Evolutionary conservation across 1,140 invertebrate genomes (phyloP).

Genomic region (Aphaenogaster rudis): DNA sequence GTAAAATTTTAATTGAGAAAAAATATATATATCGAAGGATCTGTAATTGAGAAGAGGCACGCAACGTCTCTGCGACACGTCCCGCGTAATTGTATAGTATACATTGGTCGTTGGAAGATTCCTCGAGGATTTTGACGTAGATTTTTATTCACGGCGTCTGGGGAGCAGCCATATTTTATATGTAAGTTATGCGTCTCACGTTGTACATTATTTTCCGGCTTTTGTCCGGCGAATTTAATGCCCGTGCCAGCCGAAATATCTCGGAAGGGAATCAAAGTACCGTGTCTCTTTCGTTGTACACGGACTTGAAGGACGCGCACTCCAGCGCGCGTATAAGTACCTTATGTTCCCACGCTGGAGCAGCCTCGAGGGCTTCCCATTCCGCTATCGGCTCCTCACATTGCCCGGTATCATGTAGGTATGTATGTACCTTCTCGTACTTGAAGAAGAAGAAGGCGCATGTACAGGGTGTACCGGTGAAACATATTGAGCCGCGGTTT

Average conservation of each 20-base stretch:
- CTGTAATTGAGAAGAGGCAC: not conserved
- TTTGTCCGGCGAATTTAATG: conserved; percentile 66
- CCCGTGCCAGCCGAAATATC: conserved; percentile 59
- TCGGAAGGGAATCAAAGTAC: conserved; percentile 66
- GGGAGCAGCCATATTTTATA: conserved; percentile 38
- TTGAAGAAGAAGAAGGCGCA: conserved; percentile 69
- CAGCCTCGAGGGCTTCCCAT: conserved; percentile 84
- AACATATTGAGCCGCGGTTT: conserved; percentile 76
- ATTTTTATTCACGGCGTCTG: conserved; percentile 51
- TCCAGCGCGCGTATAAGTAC: conserved; percentile 75
- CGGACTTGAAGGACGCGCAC: conserved; percentile 77
- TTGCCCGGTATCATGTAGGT: conserved; percentile 82
- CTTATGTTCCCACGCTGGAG: conserved; percentile 85
- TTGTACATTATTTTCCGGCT: conserved; percentile 71
- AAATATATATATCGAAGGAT: not conserved
- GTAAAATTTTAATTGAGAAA: not conserved
- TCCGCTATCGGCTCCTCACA: conserved; percentile 82
- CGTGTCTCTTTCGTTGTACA: conserved; percentile 70
- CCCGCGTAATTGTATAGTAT: conserved; percentile 3
- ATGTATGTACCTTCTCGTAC: conserved; percentile 81
- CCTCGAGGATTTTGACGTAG: conserved; percentile 33
- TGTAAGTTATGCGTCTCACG: conserved; percentile 62
- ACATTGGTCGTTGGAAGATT: not conserved
- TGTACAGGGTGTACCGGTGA: conserved; percentile 82
- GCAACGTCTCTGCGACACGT: conserved; percentile 1